Base-by-base conservation (phyloP, 2,797 vertebrate species). In the Artibeus jamaicensis region DNA sequence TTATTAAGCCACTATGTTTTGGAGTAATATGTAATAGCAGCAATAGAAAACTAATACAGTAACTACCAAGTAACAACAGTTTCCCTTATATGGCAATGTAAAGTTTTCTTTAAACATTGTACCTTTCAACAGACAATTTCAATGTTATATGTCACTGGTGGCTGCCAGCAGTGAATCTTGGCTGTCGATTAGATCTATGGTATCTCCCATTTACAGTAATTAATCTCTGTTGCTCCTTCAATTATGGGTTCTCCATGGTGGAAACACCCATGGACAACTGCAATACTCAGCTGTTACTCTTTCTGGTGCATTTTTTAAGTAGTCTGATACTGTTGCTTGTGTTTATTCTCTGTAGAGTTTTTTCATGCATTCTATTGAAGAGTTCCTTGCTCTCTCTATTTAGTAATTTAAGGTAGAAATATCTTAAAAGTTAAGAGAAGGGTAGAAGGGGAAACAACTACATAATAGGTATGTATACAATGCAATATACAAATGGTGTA, bases 41-140 rank as follows among this genome's bases (percentile, higher is more conserved):
- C 16, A 79, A 91, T 18, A 59, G n/a, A 89, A 95, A 95, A 78
- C 3, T 12, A 88, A 83, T 78, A 67, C 32, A 87, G 18, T 82
- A 50, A 78, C 46, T 18, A 86, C 39, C 88, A 73, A 88, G 18
- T 86, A 97, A 95, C 87, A 78, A 74, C 50, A 8, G 29, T 83
- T 92, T 93, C 68, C 11, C 73, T 86, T 88, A 86, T 39, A 68
- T 78, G 5, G 29, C 24, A 53, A 42, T 48, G 22, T 89, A 85
- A 82, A 88, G 5, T 92, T 86, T 94, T 78, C 59, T 70, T 92
- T 77, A 83, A 93, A 87, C 46, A n/a, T 44, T 73, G 12, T 48
- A 85, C 8, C 42, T 76, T 8, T 96, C 68, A 86, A 74, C 9
- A 55, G 34, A 26, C 65, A 76, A 89, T 71, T 7, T 83, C 26